A percentile compares a stretch with the other conserved stretches of the same genome.
phyloP scores from a whole-genome alignment of 2,888 invertebrate species.

The Papilio gigon region DNA sequence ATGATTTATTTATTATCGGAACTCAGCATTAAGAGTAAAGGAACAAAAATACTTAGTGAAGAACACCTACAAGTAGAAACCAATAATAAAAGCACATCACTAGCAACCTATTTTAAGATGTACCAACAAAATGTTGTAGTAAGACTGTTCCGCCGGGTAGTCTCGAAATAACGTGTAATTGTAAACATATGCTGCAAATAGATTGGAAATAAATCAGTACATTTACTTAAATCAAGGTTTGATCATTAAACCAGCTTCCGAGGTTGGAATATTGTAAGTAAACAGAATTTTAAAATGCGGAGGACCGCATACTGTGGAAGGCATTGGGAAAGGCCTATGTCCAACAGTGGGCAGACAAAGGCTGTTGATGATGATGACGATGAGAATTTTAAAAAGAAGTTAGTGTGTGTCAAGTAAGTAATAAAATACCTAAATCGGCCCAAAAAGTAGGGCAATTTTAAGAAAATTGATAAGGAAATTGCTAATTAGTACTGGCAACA shows the following conservation, averaged over 20 bases:
- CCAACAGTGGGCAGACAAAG: no score
- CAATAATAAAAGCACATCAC: not conserved
- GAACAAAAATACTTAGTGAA: no score
- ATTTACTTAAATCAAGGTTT: not conserved
- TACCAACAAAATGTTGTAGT: not conserved
- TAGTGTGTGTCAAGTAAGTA: not conserved
- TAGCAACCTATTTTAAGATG: constrained; percentile 1
- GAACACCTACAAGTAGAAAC: not conserved
- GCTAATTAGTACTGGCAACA: not conserved
- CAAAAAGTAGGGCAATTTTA: not conserved
- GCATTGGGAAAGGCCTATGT: no score
- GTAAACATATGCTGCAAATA: constrained; percentile 4
- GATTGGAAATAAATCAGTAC: not conserved
- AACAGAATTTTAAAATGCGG: no score
- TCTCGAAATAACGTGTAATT: constrained; percentile 7
- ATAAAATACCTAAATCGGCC: not conserved
- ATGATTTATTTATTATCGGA: no score
- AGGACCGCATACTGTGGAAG: no score
- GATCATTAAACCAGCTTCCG: not conserved
- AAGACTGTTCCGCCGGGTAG: not conserved
- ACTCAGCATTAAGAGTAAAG: no score
- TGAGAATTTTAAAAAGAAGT: not conserved
- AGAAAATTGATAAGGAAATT: constrained; percentile 5
- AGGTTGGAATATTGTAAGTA: not conserved
- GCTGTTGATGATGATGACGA: no score